Conservation (phyloP, 2,113 vertebrate genomes). For the Vombatus ursinus region DNA sequence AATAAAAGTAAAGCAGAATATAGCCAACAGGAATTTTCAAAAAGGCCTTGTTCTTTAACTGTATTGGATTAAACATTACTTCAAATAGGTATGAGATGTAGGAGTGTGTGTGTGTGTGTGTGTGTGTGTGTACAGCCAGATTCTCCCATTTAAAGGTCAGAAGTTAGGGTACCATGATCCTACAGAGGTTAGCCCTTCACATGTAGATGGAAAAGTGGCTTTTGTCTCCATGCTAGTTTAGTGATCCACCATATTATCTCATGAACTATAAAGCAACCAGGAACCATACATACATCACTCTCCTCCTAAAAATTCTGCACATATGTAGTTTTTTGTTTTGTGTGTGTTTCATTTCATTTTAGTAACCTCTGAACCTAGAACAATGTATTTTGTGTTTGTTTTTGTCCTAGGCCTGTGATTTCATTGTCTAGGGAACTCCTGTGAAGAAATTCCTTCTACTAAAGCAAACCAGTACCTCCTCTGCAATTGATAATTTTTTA, state of each 20-base stretch:
- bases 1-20: constrained; percentile 2
- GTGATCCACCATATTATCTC: neutral
- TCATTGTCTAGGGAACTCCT: neutral
- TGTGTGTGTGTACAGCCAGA: neutral
- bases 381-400: neutral
- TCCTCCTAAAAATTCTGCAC: neutral
- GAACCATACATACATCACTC: fast-evolving
- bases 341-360: neutral
- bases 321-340: too few relatives aligned
- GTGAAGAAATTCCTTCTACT: neutral
- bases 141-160: neutral
- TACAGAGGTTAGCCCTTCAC: constrained; percentile 18
- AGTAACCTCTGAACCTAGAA: neutral
- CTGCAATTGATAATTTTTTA: neutral
- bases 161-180: neutral
- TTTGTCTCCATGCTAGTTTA: neutral
- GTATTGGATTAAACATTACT: constrained; percentile 36
- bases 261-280: neutral
- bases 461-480: neutral
- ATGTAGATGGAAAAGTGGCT: fast-evolving
- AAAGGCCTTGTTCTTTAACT: constrained; percentile 2
- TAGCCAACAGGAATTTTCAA: constrained; percentile 57
- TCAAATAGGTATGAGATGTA: neutral
- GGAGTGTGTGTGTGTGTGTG: neutral
- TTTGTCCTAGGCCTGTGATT: neutral